Evolutionary conservation across 2,797 vertebrate species (phyloP), one percentile per base, ranked within the genome.

Genomic region (Rhynchonycteris naso): DNA sequence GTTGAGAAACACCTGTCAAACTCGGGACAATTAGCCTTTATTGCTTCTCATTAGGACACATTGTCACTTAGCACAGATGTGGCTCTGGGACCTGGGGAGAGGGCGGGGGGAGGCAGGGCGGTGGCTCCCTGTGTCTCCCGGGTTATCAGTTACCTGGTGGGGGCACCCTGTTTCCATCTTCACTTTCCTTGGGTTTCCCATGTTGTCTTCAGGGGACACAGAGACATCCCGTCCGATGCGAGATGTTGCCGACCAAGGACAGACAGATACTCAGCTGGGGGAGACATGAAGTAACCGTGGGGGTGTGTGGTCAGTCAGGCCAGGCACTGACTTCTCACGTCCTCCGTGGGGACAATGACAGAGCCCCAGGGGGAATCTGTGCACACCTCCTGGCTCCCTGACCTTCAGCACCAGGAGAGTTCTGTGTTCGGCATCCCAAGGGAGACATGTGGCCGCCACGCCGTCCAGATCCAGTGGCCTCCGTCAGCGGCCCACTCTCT

Each of bases 11-110:
- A 33, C 13, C 3, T 79, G 87, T 96, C 82, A 97, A 85, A 65
- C 81, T 59, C 63, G 26, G 50, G 58, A 88, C 94, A 96, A 97
- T 97, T 94, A 96, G 74, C 74, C 95, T 94, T 95, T 97, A 88
- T 54, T 71, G 47, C 58, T 97, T 97, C 78, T 93, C 96, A 90
- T 90, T 97, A 96, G 92, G 92, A 91, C 15, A 87, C 18, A 43
- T 83, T 66, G 88, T 93, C 91, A 91, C 96, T 95, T 85, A 95
- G 38, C 86, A 33, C 59, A 54, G 88, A 30, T 52, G 90, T 54
- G 92, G n/a, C n/a, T 12, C 19, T 19, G 18, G 22, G 65, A n/a
- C 18, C 79, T 5, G 26, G 52, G 56, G 65, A 14, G 13, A 1
- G 14, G 4, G 38, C 0, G 0, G 4, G 7, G 30, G 7, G 11